Conservation (phyloP, 1,140 invertebrate species). For the Nasonia vitripennis region DNA sequence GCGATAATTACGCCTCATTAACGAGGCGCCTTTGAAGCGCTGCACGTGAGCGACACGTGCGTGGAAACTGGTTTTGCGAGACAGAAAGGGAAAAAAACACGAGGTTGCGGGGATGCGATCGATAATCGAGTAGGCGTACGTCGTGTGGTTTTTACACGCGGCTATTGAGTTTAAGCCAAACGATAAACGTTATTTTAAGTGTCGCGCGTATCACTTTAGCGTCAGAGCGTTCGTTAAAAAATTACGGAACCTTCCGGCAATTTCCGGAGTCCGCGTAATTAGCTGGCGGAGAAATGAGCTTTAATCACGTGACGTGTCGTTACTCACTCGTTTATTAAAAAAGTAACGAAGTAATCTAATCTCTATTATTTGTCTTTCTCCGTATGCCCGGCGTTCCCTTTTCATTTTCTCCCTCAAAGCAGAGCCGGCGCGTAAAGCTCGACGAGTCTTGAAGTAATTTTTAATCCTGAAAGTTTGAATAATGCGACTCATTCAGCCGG, state of each 20-base stretch:
- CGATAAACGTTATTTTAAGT: background rate
- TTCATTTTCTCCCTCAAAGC: background rate
- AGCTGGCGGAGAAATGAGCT: background rate
- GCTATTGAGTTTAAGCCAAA: background rate
- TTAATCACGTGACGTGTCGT: no score
- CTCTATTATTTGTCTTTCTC: background rate
- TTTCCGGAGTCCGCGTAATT: background rate
- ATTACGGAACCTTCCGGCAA: background rate
- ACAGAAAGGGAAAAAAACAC: background rate
- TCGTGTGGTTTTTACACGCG: background rate
- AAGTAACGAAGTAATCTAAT: background rate
- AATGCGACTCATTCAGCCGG: background rate
- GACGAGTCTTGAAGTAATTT: background rate
- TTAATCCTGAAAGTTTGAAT: background rate
- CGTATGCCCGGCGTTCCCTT: no score
- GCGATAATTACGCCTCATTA: slow-evolving; percentile 42
- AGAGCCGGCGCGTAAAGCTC: background rate
- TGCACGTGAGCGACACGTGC: slow-evolving; percentile 30
- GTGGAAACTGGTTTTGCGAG: background rate
- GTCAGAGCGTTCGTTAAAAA: background rate
- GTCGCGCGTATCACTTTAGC: background rate
- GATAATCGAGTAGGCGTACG: background rate
- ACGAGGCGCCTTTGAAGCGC: slow-evolving; percentile 26
- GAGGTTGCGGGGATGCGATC: background rate
- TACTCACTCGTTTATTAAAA: background rate